phyloP scores from a whole-genome alignment of 2,797 vertebrate genomes.

The Podarcis lilfordi region DNA sequence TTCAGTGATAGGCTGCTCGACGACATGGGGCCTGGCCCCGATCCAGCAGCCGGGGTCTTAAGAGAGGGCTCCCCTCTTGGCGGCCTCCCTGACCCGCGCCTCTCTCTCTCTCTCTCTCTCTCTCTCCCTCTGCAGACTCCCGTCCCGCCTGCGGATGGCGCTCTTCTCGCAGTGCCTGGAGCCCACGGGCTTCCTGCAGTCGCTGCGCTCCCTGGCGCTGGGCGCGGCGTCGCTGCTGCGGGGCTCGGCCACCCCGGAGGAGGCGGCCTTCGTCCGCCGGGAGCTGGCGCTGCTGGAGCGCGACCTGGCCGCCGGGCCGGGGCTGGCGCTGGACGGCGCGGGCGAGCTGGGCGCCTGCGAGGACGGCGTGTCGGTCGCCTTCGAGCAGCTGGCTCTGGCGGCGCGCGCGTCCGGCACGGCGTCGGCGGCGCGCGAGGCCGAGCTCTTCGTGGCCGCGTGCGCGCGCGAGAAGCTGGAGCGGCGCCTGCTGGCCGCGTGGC shows the following conservation, averaged over 20 bases:
- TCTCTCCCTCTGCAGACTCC: background rate
- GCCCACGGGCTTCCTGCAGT: slow-evolving; percentile 80
- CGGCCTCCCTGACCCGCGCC: accelerated
- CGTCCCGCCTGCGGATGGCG: slow-evolving; percentile 61
- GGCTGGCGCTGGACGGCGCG: slow-evolving; percentile 60
- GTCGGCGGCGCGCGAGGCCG: slow-evolving; percentile 73
- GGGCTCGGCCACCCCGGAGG: slow-evolving; percentile 70
- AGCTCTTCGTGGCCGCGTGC: slow-evolving; percentile 76
- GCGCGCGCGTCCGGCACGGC: slow-evolving; percentile 68
- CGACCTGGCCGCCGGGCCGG: slow-evolving; percentile 71
- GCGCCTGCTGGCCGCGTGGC: slow-evolving; percentile 77
- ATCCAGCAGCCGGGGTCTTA: no score
- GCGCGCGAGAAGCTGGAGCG: slow-evolving; percentile 77
- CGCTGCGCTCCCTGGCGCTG: slow-evolving; percentile 75
- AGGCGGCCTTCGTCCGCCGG: slow-evolving; percentile 75
- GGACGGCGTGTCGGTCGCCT: slow-evolving; percentile 77
- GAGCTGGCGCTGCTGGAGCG: slow-evolving; percentile 79
- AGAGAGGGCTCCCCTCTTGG: no score
- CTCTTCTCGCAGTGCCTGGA: slow-evolving; percentile 80
- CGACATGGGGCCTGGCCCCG: no score
- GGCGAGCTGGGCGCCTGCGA: slow-evolving; percentile 71
- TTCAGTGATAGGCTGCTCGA: no score
- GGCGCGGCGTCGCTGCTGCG: slow-evolving; percentile 75
- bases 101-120: no score
- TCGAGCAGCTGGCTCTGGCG: slow-evolving; percentile 75